Conservation (phyloP, 2,888 invertebrate genomes). For the Ashinkailepas kermadecensis region DNA sequence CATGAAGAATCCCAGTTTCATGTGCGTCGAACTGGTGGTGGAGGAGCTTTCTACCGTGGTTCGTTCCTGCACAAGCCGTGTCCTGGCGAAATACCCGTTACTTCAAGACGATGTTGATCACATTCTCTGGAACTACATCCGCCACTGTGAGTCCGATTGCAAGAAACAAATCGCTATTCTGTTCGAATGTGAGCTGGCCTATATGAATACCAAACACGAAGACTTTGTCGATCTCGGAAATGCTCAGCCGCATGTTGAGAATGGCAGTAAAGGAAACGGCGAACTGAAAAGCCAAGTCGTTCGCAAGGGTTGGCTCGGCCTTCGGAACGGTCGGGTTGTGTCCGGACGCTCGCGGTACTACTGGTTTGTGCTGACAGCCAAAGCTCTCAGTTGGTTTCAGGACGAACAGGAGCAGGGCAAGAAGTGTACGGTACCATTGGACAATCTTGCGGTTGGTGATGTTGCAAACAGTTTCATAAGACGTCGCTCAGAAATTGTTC, state of each 20-base stretch:
- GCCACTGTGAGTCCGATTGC: conserved; percentile 88
- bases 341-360: too few species aligned
- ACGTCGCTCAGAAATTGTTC: conserved; percentile 90
- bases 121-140: conserved; percentile 87
- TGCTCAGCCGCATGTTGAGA: too few species aligned
- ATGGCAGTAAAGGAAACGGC: too few species aligned
- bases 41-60: conserved; percentile 93
- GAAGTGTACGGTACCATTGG: conserved; percentile 43
- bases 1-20: conserved; percentile 92
- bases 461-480: conserved; percentile 72
- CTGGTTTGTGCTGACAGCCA: conserved; percentile 91
- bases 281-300: conserved; percentile 57
- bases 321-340: too few species aligned
- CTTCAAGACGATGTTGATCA: conserved; percentile 97
- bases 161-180: conserved; percentile 90
- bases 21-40: conserved; percentile 96
- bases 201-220: too few species aligned
- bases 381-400: conserved; percentile 91
- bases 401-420: conserved; percentile 80
- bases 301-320: conserved; percentile 80
- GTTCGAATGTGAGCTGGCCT: neutral
- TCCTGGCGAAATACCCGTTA: conserved; percentile 85
- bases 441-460: too few species aligned
- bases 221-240: too few species aligned
- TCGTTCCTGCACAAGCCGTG: conserved; percentile 44